Evolutionary conservation across 2,113 vertebrate genomes (phyloP).

Genomic region (Nothobranchius kuhntae): DNA sequence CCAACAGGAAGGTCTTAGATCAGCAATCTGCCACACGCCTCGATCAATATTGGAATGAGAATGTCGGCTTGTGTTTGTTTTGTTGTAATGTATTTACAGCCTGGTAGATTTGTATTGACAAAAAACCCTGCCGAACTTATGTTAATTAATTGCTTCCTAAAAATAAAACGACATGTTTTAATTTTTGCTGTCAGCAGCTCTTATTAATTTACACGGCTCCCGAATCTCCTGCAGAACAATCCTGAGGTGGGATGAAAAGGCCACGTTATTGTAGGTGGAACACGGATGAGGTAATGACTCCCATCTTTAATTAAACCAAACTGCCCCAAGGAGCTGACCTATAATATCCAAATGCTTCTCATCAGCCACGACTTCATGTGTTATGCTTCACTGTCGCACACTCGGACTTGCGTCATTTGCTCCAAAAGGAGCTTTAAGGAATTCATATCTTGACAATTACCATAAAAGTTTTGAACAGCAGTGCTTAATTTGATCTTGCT

Average conservation of each 20-base stretch:
- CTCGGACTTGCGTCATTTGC: not conserved
- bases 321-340: slow-evolving; percentile 58
- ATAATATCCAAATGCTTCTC: slow-evolving; percentile 59
- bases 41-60: slow-evolving; percentile 33
- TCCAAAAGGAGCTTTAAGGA: slow-evolving; percentile 11
- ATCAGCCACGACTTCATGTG: not conserved
- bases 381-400: slow-evolving; percentile 7
- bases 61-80: not conserved
- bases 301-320: slow-evolving; percentile 73
- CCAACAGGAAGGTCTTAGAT: not conserved
- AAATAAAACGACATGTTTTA: slow-evolving; percentile 37
- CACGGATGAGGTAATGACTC: slow-evolving; percentile 70
- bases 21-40: slow-evolving; percentile 5
- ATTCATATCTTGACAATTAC: not conserved
- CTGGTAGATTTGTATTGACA: slow-evolving; percentile 4
- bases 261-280: slow-evolving; percentile 54
- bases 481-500: no score
- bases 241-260: slow-evolving; percentile 57
- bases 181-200: slow-evolving; percentile 53
- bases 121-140: slow-evolving; percentile 1
- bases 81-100: not conserved
- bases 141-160: slow-evolving; percentile 6
- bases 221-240: slow-evolving; percentile 60
- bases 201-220: slow-evolving; percentile 63
- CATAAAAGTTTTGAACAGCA: no score